These are phyloP conservation scores for Coptodon rendalli DNA, from an alignment of 2,113 vertebrate genomes.

Conservation along the genomic window DNA sequence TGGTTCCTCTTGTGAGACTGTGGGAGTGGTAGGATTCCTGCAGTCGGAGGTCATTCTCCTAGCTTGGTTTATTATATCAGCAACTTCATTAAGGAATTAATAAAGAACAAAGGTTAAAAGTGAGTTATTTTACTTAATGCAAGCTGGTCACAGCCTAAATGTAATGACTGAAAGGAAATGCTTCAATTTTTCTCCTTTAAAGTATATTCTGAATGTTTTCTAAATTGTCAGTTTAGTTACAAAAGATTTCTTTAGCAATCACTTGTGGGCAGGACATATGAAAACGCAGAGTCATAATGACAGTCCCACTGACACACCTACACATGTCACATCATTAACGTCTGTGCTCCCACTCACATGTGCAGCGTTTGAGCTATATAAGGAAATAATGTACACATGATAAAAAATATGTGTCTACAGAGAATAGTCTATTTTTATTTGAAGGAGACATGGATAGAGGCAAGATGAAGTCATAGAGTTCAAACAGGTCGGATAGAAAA, in stretches of 20 bases:
- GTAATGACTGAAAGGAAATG: neutral
- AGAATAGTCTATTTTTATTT: neutral
- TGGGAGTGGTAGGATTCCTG: neutral
- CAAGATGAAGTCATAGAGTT: neutral
- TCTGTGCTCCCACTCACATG: rapidly evolving
- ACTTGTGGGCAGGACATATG: rapidly evolving
- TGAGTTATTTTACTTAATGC: neutral
- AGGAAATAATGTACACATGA: neutral
- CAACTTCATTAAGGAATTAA: neutral
- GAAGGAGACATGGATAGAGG: neutral
- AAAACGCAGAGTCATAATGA: neutral
- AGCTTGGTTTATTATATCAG: neutral
- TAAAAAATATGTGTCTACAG: neutral
- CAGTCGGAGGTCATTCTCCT: neutral
- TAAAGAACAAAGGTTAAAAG: neutral
- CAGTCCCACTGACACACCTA: rapidly evolving
- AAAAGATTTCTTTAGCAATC: neutral
- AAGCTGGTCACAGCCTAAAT: neutral
- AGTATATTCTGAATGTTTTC: neutral
- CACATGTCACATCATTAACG: neutral
- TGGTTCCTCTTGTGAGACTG: neutral
- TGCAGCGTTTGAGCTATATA: neutral
- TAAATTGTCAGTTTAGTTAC: neutral
- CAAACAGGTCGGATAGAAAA: neutral
- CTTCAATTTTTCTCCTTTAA: neutral